phyloP scores from a whole-genome alignment of 2,113 vertebrate genomes.

The Oenanthe melanoleuca region DNA sequence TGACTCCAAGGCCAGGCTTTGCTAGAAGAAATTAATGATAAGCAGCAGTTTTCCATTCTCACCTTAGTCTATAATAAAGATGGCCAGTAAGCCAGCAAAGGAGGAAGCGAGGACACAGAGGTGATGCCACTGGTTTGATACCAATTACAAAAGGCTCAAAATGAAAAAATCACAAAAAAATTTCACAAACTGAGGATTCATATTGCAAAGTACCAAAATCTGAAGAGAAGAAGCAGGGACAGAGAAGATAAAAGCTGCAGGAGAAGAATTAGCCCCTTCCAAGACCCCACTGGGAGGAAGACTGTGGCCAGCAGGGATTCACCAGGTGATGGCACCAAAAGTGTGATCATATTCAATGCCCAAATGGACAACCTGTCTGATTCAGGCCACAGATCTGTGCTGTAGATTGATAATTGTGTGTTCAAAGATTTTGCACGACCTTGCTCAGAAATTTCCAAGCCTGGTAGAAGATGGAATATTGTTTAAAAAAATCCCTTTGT shows the following conservation, averaged over 20 bases:
- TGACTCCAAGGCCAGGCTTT: not conserved
- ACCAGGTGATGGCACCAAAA: not conserved
- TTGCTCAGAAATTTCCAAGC: not conserved
- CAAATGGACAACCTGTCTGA: rapidly evolving
- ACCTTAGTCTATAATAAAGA: not conserved
- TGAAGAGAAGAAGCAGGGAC: not conserved
- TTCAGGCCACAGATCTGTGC: not conserved
- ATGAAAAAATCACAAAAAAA: not conserved
- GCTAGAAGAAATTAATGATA: not conserved
- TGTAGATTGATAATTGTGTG: rapidly evolving
- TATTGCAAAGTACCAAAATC: not conserved
- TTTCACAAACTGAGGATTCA: not conserved
- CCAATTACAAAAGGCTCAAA: not conserved
- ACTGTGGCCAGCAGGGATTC: not conserved
- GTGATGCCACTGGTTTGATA: not conserved
- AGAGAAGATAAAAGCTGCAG: not conserved
- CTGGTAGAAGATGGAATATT: not conserved
- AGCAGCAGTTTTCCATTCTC: not conserved
- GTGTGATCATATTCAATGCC: not conserved
- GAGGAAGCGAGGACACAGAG: rapidly evolving
- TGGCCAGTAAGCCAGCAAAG: not conserved
- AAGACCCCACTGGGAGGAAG: not conserved
- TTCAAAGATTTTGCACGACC: not conserved
- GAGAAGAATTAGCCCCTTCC: not conserved
- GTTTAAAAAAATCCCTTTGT: not conserved